Evolutionary conservation across 2,797 vertebrate species (phyloP), one percentile per base, ranked within the genome.

Genomic region (Microctenopoma steveboyesi): DNA sequence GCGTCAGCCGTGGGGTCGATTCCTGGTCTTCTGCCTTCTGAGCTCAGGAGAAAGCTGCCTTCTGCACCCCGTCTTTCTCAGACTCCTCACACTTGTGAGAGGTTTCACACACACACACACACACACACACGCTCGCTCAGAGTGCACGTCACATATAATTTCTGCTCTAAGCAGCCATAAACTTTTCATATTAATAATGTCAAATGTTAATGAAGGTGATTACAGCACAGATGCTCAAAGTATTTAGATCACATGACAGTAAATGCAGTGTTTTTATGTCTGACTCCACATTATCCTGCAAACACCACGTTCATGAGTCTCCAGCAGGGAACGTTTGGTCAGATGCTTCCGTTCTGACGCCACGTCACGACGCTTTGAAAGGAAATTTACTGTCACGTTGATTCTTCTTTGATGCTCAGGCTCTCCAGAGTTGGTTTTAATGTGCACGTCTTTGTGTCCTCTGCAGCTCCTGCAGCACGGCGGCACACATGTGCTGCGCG

Each of bases 1-100:
- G 81, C 94, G 92, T 60, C 97, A 97, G 85, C 96, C 96, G 0
- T 98, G 97, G 97, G 95, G 90, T 86, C 91, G 92, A 35, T 96
- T 97, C 90, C 87, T 98, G 76, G 89, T 98, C 54, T 87, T 91
- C 89, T 93, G 91, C 3, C 90, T 96, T 53, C 85, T 97, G 53
- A 91, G 62, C 84, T 92, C 94, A 42, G 91, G 88, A 55, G 92
- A 95, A 58, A 93, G 83, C 78, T 85, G 90, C 64, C 81, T 94
- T 63, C 92, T 98, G 63, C 95, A 94, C 79, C 94, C 97, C 10
- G 95, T 94, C 77, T 87, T 95, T 70, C 94, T 98, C 76, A 92
- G 91, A 82, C 89, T 98, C 58, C 76, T 98, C 86, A 91, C 94
- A 37, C 72, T 96, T 90, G 98, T 98, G 83, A 95, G 95, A 69